phyloP scores from a whole-genome alignment of 2,888 invertebrate species.

The Macaria liturata region DNA sequence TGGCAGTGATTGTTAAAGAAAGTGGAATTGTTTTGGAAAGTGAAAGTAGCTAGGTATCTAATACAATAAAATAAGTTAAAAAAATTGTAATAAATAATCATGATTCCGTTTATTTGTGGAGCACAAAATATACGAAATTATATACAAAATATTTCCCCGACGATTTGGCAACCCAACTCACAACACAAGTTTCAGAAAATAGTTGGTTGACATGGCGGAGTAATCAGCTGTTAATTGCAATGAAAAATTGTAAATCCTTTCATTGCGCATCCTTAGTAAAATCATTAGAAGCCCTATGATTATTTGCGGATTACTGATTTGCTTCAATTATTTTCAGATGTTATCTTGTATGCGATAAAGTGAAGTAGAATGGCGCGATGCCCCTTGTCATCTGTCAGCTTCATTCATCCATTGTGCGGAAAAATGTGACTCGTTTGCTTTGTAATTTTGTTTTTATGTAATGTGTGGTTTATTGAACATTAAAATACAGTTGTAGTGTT shows the following conservation, averaged over 20 bases:
- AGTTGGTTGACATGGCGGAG: conserved; percentile 70
- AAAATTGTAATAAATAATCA: no score
- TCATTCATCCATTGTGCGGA: conserved; percentile 80
- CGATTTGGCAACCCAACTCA: no score
- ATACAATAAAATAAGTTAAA: no score
- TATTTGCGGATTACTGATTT: no score
- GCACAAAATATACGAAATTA: no score
- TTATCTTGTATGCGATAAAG: conserved; percentile 33
- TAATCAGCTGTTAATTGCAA: conserved; percentile 81
- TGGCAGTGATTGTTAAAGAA: no score
- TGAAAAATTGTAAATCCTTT: conserved; percentile 32
- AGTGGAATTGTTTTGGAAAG: no score
- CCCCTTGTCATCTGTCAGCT: conserved; percentile 77
- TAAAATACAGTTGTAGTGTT: conserved; percentile 55
- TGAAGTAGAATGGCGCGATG: conserved; percentile 75
- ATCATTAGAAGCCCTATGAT: background rate
- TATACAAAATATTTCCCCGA: no score
- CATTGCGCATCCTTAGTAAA: conserved; percentile 9
- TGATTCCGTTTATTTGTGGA: no score
- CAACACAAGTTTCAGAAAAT: conserved; percentile 25
- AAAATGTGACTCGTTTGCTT: conserved; percentile 79
- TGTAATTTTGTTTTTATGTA: conserved; percentile 70
- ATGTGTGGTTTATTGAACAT: conserved; percentile 56
- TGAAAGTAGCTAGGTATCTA: no score
- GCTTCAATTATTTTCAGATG: conserved; percentile 5